Base-by-base conservation (phyloP, 2,797 vertebrate species). In the Psittacula derbiana region DNA sequence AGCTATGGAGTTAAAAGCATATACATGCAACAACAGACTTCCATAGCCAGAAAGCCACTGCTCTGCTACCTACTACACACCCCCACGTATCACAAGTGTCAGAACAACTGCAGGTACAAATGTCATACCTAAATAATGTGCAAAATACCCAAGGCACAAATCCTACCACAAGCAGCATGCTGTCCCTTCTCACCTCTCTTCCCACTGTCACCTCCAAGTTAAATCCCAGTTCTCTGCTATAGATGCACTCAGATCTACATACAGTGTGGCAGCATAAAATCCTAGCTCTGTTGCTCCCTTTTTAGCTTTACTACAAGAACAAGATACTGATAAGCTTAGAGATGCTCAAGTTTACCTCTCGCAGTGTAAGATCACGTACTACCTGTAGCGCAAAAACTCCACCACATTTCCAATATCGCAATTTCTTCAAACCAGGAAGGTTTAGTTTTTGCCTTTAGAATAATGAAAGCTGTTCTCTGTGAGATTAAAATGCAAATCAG, bases 131-230 rank as follows among this genome's bases (percentile, higher is more conserved):
- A 72, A 71, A 81, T 71, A 71, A 87, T 0, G 13, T 3, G 3
- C 4, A 14, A 71, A 95, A 83, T 27, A 69, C 17, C 30, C 69
- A 91, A 91, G 65, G 55, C 80, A 93, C 70, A 94, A 85, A 80
- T 46, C 61, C 44, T 67, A 80, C 40, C 52, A 40, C 24, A 60
- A 71, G 60, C 44, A 94, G 71, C 52, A 25, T 7, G 20, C 33
- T 73, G 38, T 53, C 58, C 41, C 53, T 66, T 84, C 62, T 71
- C 40, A 67, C n/a, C 47, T 65, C 75, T 80, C 47, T 65, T 66
- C 12, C 27, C 62, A 58, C 21, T 6, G 7, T 64, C 80, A 87
- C 21, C 75, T 58, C 19, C 9, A 92, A 80, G 38, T 74, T 71
- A 91, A 90, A 78, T 40, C 67, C 85, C 67, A 47, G 36, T 33